Base-by-base conservation (phyloP, 2,797 vertebrate species). In the Sebastes trivittatus region DNA sequence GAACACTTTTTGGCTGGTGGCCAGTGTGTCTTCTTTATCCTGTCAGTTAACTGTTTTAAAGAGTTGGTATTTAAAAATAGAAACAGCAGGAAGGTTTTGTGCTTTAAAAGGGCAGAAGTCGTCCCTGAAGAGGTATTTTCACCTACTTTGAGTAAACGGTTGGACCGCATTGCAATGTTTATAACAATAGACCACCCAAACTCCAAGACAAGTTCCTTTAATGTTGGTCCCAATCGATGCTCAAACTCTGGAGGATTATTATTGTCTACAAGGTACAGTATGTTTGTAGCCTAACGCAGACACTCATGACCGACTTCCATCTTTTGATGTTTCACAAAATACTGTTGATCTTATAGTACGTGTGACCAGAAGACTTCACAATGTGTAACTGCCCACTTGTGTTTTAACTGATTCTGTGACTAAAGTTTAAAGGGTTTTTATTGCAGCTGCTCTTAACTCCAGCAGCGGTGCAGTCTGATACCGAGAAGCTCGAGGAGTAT, bases 111-210 rank as follows among this genome's bases (percentile, higher is more conserved):
- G 68, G n/a, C 7, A 66, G 55, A 68, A 36, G 60, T 23, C 13
- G 1, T 3, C 11, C 14, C 25, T 25, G 34, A 62, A 27, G 72
- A 75, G 58, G 9, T n/a, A 42, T 78, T 82, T 78, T 72, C 7
- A 72, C 25, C 52, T 55, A 11, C 68, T 77, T 16, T 32, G 23
- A 83, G 70, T 61, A 78, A 74, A 81, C 23, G 2, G 5, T 6
- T 23, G 55, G 22, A 64, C 8, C 22, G 46, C 56, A 69, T 58
- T 27, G 0, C 14, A 46, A 2, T 73, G 63, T 72, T 84, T 77
- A 69, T 13, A 72, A 77, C 55, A 59, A 30, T 1, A 60, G 79
- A 77, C 83, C 83, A 86, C 78, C 76, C 75, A 76, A 27, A 63
- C 29, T 30, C 16, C 2, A 11, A 3, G 29, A 61, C 14, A 3